Evolutionary conservation across 2,888 invertebrate genomes (phyloP), one percentile per base, ranked within the genome.

Genomic region (Axea sp.): DNA sequence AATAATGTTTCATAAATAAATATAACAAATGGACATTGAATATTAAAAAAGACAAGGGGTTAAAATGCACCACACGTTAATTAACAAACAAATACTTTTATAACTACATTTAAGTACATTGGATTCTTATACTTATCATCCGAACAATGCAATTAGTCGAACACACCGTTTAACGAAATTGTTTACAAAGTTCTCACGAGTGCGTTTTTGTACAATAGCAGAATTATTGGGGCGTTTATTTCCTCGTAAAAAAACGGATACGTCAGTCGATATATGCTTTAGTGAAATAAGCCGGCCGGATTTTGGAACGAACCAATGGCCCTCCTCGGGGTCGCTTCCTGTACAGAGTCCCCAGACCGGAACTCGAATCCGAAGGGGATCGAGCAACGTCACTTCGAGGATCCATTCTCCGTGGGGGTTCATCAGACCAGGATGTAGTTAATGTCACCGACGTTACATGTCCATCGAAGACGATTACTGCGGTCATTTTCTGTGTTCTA

Each of bases 391-490:
- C 41, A 26, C 59, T 43, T 37, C 24, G 59, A 69, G 69, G 65
- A 74, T 74, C 49, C 69, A 43, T 55, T 64, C 47, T 74, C 41
- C 69, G 74, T 64, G 74, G 74, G 74, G 74, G 74, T 60, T 60
- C 59, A 17, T 37, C 19, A 24, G 3, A 19, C 64, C 62, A 62
- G 59, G 74, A 74, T 65, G 73, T 62, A 68, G 68, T 74, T 74
- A 74, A 64, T 64, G 71, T 72, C 71, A 59, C 43, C 22, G 51
- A 26, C 37, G 26, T 68, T 41, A 55, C 55, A 62, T 45, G 59
- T 59, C 65, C 57, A 30, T 74, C 77, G 69, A 81, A 80, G 80
- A 81, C 78, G 79, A 83, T 83, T 81, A 81, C 73, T 35, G 33
- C 76, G 69, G 77, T 78, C 78, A 78, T 82, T 82, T 81, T 83